Base-by-base conservation (phyloP, 2,113 vertebrate species). In the Podarcis raffonei region DNA sequence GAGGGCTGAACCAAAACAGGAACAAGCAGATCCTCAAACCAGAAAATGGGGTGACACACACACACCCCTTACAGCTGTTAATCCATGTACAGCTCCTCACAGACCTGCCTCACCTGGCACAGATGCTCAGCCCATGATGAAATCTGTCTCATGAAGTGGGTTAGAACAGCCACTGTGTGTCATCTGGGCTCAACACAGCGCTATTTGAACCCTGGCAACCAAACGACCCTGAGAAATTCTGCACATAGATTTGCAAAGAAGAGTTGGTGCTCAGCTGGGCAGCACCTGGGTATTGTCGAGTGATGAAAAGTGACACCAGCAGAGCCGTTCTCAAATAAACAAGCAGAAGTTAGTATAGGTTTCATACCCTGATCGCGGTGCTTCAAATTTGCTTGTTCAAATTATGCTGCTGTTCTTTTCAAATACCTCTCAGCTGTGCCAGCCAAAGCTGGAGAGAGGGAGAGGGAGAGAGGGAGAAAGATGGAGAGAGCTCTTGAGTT, bases 401-500 rank as follows among this genome's bases (percentile, higher is more conserved):
- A 68, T 68, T 32, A 27, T 13, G 59, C 18, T 11, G 68, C 68
- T 77, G 72, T 86, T 30, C 48, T 20, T 79, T 68, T 22, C n/a
- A 79, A 69, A 32, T 68, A 25, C 75, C 39, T 69, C 62, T 42
- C 39, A 13, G 37, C 35, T 32, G 27, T 13, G 20, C 18, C 75
- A 48, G 18, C 18, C 35, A 48, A 27, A 48, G 30, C 27, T 32
- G 8, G 48, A 53, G 48, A 0, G 48, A 53, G 48, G 48, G 48
- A 53, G 27, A 62, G 23, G 48, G 48, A 53, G 27, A 62, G 23
- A 42, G 59, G 20, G 13, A 39, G 15, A 39, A 66, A 42, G 5
- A 5, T 23, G 6, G 1, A 84, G 30, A 32, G 5, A 11, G 15
- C 59, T 59, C 3, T 74, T 18, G 0, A 2, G 37, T 18, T 0